Evolutionary conservation across 2,113 vertebrate genomes (phyloP).

Genomic region (Butastur rufipennis): DNA sequence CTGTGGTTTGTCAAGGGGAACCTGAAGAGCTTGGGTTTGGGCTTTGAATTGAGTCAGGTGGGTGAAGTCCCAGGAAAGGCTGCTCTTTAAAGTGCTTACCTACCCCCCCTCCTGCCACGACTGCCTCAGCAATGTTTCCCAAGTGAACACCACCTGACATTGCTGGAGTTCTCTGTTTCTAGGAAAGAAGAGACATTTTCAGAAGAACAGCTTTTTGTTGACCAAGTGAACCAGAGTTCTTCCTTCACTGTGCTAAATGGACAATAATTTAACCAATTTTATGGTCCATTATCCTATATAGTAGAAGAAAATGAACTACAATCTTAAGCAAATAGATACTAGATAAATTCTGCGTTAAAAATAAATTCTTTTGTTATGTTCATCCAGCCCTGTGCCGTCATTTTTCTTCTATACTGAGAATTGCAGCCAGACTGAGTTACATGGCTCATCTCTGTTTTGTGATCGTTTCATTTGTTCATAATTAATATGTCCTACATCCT

Average conservation of each 20-base stretch:
- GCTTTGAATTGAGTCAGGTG: background rate
- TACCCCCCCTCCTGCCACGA: rapidly evolving
- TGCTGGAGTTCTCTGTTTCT: background rate
- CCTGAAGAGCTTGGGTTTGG: background rate
- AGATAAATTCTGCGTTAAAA: background rate
- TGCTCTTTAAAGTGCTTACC: background rate
- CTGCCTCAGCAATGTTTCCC: background rate
- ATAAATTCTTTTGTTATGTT: background rate
- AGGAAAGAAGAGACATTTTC: background rate
- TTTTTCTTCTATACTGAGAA: background rate
- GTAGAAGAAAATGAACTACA: background rate
- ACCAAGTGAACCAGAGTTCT: background rate
- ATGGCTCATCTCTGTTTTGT: constrained; percentile 25
- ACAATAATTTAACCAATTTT: background rate
- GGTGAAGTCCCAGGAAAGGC: background rate
- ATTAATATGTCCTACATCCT: constrained; percentile 34
- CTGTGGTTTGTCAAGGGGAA: rapidly evolving
- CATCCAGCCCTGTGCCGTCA: background rate
- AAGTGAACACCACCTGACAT: rapidly evolving
- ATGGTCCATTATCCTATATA: background rate
- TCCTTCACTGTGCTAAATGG: background rate
- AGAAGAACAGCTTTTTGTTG: background rate
- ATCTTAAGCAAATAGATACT: background rate
- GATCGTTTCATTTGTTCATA: background rate
- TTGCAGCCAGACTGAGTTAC: background rate